phyloP scores from a whole-genome alignment of 2,113 vertebrate genomes.

The Echinops telfairi region DNA sequence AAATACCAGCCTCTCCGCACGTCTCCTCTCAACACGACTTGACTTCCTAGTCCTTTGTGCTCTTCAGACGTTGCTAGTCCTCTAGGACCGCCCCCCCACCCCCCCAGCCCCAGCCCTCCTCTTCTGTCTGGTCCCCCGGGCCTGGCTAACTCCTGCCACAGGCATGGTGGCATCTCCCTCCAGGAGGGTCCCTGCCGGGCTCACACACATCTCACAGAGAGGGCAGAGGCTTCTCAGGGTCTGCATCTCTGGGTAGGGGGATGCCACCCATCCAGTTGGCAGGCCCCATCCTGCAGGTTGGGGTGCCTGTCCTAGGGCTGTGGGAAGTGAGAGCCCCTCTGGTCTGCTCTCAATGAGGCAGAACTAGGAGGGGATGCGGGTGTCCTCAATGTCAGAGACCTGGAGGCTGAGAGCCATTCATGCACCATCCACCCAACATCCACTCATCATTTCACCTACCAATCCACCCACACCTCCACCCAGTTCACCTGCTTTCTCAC shows the following conservation, averaged over 20 bases:
- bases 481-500: too few species aligned
- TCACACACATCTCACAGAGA: neutral
- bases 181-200: neutral
- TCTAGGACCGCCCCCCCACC: neutral
- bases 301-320: fast-evolving
- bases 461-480: neutral
- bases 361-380: neutral
- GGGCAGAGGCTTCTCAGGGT: neutral
- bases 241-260: neutral
- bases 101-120: too few species aligned
- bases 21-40: neutral
- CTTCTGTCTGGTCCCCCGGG: fast-evolving
- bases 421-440: neutral
- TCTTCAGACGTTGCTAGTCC: neutral
- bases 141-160: too few species aligned
- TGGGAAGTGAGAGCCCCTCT: neutral
- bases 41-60: neutral
- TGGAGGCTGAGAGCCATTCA: neutral
- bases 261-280: too few species aligned
- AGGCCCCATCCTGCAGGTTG: neutral
- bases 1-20: neutral
- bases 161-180: neutral
- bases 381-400: neutral
- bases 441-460: neutral
- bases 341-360: neutral